Evolutionary conservation across 2,797 vertebrate genomes (phyloP), one percentile per base, ranked within the genome.

Genomic region (Mustela erminea): DNA sequence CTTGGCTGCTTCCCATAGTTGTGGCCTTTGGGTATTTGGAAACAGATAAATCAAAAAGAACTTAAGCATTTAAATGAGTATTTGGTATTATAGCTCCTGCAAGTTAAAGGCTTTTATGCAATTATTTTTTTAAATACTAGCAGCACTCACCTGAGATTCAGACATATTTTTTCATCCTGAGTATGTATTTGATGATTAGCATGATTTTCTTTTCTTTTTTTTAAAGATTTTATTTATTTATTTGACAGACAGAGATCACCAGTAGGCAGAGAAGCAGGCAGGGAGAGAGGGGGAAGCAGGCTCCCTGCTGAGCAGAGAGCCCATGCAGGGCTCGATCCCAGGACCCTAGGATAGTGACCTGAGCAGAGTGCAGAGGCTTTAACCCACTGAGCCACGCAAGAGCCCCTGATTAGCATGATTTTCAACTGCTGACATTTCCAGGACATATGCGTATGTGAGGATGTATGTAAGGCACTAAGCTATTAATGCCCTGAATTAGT

Each of bases 31-130:
- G 21, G 3, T 77, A n/a, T 96, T 95, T 96, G 29, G 49, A 92
- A n/a, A 66, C 2, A 49, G 75, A 95, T 70, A 95, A 95, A 94
- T 94, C 10, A 77, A 70, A 91, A 85, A 89, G 9, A 86, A 29
- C 74, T 75, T 90, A 84, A 92, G 25, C 35, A 70, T 93, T 83
- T 38, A 87, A 93, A 62, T 85, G 46, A 21, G 21, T 43, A 29
- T 49, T 94, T 97, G 62, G 18, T 29, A 87, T 83, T 72, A 83
- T 75, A 41, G 18, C 66, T 90, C 27, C 81, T 58, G 1, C 14
- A 93, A 74, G 46, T 49, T 87, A 87, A 93, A 92, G 15, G 14
- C n/a, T 12, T 25, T 87, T 96, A 68, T 81, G 52, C 75, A 92
- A 49, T n/a, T 78, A 46, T 27, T 94, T 96, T 82, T 86, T 66